Percentiles rank a stretch among this genome's conserved stretches.
Evolutionary conservation across 1,140 invertebrate genomes (phyloP).

Genomic region (Aphaenogaster ashmeadi): DNA sequence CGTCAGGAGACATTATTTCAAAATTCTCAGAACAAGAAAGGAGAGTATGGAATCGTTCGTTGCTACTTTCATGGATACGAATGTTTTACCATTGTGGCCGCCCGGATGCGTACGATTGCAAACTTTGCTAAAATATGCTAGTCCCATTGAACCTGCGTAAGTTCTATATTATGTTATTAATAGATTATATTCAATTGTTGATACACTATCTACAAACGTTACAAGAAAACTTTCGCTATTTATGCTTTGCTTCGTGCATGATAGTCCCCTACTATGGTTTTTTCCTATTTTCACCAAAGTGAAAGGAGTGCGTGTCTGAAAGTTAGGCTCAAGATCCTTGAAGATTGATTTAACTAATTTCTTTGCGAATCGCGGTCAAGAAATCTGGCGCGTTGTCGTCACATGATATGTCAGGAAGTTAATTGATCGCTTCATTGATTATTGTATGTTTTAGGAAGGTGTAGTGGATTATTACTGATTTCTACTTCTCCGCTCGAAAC

Average conservation of each 20-base stretch:
- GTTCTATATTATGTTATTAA: constrained; percentile 66
- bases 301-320: constrained; percentile 42
- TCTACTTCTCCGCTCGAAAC: constrained; percentile 63
- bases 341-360: constrained; percentile 51
- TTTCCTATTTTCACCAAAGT: constrained; percentile 39
- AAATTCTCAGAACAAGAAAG: constrained; percentile 86
- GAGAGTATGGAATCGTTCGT: constrained; percentile 88
- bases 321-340: constrained; percentile 17
- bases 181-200: neutral
- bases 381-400: constrained; percentile 19
- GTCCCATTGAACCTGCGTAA: constrained; percentile 79
- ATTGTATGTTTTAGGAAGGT: constrained; percentile 82
- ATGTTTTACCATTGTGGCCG: constrained; percentile 89
- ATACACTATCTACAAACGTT: constrained; percentile 57
- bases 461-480: constrained; percentile 75
- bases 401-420: constrained; percentile 26
- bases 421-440: constrained; percentile 64
- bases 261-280: constrained; percentile 46
- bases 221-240: constrained; percentile 53
- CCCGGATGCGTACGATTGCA: constrained; percentile 87
- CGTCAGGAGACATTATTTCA: constrained; percentile 80
- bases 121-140: constrained; percentile 80
- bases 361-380: constrained; percentile 42
- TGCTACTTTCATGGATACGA: constrained; percentile 86
- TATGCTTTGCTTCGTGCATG: constrained; percentile 61